Evolutionary conservation across 1,140 invertebrate genomes (phyloP).

Genomic region (Trinorchestia longiramus): DNA sequence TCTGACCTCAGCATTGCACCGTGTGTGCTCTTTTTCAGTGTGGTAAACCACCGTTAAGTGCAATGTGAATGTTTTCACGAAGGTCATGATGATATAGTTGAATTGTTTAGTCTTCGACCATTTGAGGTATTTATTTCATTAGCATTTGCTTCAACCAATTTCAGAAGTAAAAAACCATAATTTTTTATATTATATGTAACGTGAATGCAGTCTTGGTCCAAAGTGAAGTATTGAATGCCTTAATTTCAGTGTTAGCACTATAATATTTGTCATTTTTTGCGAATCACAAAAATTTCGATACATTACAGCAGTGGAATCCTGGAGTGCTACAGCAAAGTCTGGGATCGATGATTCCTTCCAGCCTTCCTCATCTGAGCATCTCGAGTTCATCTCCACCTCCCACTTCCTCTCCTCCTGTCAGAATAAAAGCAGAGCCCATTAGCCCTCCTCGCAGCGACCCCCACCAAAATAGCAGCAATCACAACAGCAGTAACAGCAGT

Average conservation of each 20-base stretch:
- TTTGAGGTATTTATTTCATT: too few species aligned
- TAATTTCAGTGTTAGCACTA: neutral
- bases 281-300: neutral
- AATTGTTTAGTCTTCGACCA: too few species aligned
- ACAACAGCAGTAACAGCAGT: constrained; percentile 74
- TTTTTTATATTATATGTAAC: too few species aligned
- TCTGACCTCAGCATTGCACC: too few species aligned
- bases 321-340: constrained; percentile 68
- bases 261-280: neutral
- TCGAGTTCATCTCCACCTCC: constrained; percentile 80
- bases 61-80: too few species aligned
- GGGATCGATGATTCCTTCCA: constrained; percentile 58
- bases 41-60: too few species aligned
- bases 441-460: constrained; percentile 84
- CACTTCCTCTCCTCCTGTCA: constrained; percentile 85
- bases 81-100: too few species aligned
- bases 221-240: neutral
- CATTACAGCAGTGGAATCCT: constrained; percentile 67
- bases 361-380: constrained; percentile 63
- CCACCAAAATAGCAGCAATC: constrained; percentile 71
- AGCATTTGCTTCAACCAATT: too few species aligned
- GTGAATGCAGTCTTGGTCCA: too few species aligned
- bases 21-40: too few species aligned
- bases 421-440: constrained; percentile 95
- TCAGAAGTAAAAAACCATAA: too few species aligned